Base-by-base conservation (phyloP, 1,140 invertebrate genomes). In the Hetaerina americana region DNA sequence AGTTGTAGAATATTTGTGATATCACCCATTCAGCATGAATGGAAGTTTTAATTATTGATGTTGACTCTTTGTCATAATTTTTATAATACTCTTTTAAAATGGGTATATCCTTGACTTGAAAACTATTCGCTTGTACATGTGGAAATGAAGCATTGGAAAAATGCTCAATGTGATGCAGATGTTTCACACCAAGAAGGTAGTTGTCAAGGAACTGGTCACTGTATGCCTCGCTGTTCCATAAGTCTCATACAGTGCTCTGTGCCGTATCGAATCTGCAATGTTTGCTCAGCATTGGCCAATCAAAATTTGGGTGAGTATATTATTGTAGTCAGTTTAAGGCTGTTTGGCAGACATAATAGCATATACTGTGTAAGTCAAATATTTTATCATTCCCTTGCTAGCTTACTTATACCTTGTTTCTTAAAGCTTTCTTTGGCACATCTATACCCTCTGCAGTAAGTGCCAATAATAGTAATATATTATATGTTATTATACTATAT, bases 261-360 rank as follows among this genome's bases (percentile, higher is more conserved):
- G 25, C 72, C 69, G 1, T 72, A 72, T 57, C 71, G 69, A 22
- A 66, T 68, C 5, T 75, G 75, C 25, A 15, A 28, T 3, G 68
- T 49, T 10, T 75, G 75, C 66, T 57, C 70, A n/a, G 71, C 70
- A 8, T 28, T 74, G 8, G 75, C 75, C 18, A 73, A 74, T 27
- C 49, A 40, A 1, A 25, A 57, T 15, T 40, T 70, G 24, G 70
- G 75, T 75, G 31, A 31, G 57, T 26, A 10, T 18, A 40, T 40
- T 40, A 8, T n/a, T n/a, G n/a, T n/a, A n/a, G n/a, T n/a, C n/a
- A n/a, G n/a, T n/a, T n/a, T n/a, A n/a, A n/a, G n/a, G n/a, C n/a
- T 57, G 3, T 18, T 5, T 57, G 3, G 2, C 40, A 18, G 15
- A 40, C 6, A 40, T 8, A 12, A 57, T 5, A n/a, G 2, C 15